Evolutionary conservation across 2,888 invertebrate genomes (phyloP), one percentile per base, ranked within the genome.

Genomic region (Mayetiola destructor): DNA sequence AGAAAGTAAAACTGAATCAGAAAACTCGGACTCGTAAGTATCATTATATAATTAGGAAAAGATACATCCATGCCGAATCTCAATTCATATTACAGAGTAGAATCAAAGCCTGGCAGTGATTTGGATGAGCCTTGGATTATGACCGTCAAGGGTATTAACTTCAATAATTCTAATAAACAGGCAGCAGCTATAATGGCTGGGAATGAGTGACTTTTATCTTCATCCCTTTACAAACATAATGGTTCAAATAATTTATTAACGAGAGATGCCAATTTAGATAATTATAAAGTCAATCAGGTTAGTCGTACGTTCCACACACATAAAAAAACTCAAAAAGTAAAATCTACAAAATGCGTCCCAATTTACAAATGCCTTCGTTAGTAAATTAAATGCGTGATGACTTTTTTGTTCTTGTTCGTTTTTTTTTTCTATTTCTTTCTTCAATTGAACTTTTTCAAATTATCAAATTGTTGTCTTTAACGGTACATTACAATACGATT

Each of bases 51-150:
- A n/a, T n/a, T n/a, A n/a, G n/a, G n/a, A n/a, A n/a, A n/a, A n/a
- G n/a, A n/a, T n/a, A n/a, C n/a, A n/a, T n/a, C n/a, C n/a, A n/a
- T n/a, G n/a, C n/a, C n/a, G n/a, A n/a, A n/a, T n/a, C n/a, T n/a
- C n/a, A n/a, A n/a, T n/a, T 36, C n/a, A 12, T n/a, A 2, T 62
- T 64, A 32, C 71, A 90, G 88, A 56, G 90, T 90, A 73, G 91
- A 91, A 67, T 84, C 88, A 57, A 87, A 89, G 71, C 85, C 84
- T 60, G 89, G 87, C 64, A 82, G 82, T 69, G 89, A 89, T 68
- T 79, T 85, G 70, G 90, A 90, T 73, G 90, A 91, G 73, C 88
- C 89, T 57, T 92, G 91, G 91, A 89, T 89, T 67, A 88, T 90
- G 88, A 91, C 91, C 57, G 90, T 91, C 59, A 88, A 88, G 67